These are phyloP conservation scores for Syrista parreyssii DNA, from an alignment of 2,888 invertebrate species.

Conservation along the genomic window DNA sequence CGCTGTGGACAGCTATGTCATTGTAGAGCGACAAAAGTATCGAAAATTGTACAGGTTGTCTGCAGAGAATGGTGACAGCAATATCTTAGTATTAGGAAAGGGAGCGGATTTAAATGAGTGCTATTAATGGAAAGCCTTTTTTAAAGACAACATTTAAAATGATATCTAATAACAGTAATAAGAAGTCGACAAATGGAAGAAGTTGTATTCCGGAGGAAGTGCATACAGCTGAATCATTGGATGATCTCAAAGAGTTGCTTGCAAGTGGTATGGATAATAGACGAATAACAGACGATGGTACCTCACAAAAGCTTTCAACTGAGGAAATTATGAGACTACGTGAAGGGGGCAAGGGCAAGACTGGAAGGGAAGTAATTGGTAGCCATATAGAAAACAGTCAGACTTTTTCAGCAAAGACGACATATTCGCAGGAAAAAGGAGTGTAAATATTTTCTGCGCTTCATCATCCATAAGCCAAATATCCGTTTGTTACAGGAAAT, in stretches of 20 bases:
- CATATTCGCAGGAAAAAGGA: slow-evolving; percentile 95
- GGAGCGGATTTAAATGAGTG: slow-evolving; percentile 77
- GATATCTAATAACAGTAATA: slow-evolving; percentile 71
- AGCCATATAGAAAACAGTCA: slow-evolving; percentile 91
- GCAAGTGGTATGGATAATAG: slow-evolving; percentile 85
- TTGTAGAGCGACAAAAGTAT: slow-evolving; percentile 82
- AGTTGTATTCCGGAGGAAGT: slow-evolving; percentile 70
- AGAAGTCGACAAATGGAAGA: slow-evolving; percentile 50
- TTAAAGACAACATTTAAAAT: slow-evolving; percentile 83
- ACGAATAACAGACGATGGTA: slow-evolving; percentile 81
- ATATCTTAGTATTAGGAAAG: slow-evolving; percentile 73
- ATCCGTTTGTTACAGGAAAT: slow-evolving; percentile 86
- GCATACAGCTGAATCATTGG: slow-evolving; percentile 71
- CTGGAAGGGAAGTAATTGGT: slow-evolving; percentile 86
- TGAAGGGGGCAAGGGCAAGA: slow-evolving; percentile 78
- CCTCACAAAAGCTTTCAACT: slow-evolving; percentile 84
- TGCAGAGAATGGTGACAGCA: slow-evolving; percentile 69
- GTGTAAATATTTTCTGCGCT: slow-evolving; percentile 89
- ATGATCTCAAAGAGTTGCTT: slow-evolving; percentile 73
- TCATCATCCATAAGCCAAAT: slow-evolving; percentile 83
- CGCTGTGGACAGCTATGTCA: slow-evolving; percentile 77
- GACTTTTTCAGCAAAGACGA: slow-evolving; percentile 91
- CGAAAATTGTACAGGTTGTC: slow-evolving; percentile 79
- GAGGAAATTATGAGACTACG: slow-evolving; percentile 86
- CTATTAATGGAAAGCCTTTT: slow-evolving; percentile 76